A percentile compares a stretch with the other conserved stretches of the same genome.
Conservation (phyloP, 2,113 vertebrate genomes). For the Otis tarda region DNA sequence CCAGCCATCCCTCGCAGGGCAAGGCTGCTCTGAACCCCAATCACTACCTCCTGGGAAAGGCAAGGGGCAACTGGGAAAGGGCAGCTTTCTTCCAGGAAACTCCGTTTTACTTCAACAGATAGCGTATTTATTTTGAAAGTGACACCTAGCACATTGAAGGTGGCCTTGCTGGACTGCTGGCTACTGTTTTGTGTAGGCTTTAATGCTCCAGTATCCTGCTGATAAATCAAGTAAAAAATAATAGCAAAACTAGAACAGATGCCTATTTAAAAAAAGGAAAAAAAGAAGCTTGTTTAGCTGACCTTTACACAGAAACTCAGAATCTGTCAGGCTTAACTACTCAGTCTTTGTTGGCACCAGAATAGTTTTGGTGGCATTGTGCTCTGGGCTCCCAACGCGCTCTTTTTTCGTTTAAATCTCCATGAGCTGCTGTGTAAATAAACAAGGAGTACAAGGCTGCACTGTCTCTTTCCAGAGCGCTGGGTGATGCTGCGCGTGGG, state of each 20-base stretch:
- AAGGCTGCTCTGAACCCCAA: neutral
- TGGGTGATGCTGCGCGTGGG: neutral
- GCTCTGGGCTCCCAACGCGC: neutral
- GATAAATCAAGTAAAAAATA: neutral
- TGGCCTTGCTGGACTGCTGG: neutral
- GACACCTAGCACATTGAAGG: neutral
- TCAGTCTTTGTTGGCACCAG: neutral
- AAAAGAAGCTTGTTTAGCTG: neutral
- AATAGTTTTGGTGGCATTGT: neutral
- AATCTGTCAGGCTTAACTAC: neutral
- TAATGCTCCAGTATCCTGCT: neutral
- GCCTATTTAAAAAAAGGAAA: neutral
- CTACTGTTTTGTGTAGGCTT: neutral
- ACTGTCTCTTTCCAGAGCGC: neutral
- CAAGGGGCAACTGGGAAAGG: neutral
- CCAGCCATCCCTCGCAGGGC: neutral
- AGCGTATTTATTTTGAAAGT: conserved; percentile 43
- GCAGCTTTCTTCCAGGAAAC: neutral
- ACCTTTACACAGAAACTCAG: neutral
- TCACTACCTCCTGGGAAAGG: neutral
- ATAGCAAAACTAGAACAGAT: neutral
- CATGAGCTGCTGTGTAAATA: conserved; percentile 30
- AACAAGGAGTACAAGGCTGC: neutral
- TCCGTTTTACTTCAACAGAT: neutral
- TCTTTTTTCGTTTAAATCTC: neutral